Evolutionary conservation across 2,113 vertebrate genomes (phyloP).

Genomic region (Axis porcinus): DNA sequence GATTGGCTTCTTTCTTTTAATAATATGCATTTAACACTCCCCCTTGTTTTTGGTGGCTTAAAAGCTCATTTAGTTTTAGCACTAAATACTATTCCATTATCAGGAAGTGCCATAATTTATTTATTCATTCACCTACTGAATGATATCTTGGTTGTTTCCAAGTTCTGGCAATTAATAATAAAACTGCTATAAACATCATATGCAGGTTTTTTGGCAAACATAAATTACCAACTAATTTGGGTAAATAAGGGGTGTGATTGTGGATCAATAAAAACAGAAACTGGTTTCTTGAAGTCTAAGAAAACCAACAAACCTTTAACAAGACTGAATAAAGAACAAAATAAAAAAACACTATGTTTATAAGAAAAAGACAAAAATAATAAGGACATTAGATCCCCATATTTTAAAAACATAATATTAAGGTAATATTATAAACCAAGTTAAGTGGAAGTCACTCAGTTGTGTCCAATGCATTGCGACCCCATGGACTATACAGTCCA

Average conservation of each 20-base stretch:
- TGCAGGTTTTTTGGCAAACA: background rate
- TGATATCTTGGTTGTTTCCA: background rate
- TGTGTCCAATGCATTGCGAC: fast-evolving
- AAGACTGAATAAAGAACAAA: background rate
- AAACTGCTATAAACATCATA: background rate
- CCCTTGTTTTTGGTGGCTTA: background rate
- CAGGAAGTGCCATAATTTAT: background rate
- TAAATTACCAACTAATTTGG: background rate
- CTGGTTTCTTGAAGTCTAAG: background rate
- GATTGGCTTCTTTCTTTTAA: background rate
- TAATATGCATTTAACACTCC: background rate
- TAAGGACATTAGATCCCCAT: background rate
- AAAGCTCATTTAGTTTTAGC: background rate
- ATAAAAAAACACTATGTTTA: background rate
- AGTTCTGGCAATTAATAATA: background rate
- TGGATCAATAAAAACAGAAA: background rate
- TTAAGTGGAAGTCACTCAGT: too few relatives aligned
- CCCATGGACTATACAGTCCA: too few relatives aligned
- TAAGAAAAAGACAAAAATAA: background rate
- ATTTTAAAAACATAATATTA: background rate
- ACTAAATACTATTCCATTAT: background rate
- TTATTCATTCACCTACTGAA: background rate
- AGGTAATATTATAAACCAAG: background rate
- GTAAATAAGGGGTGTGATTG: background rate
- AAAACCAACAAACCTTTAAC: background rate